These are phyloP conservation scores for Spea multiplicata DNA, from an alignment of 2,113 vertebrate species.

Conservation along the genomic window DNA sequence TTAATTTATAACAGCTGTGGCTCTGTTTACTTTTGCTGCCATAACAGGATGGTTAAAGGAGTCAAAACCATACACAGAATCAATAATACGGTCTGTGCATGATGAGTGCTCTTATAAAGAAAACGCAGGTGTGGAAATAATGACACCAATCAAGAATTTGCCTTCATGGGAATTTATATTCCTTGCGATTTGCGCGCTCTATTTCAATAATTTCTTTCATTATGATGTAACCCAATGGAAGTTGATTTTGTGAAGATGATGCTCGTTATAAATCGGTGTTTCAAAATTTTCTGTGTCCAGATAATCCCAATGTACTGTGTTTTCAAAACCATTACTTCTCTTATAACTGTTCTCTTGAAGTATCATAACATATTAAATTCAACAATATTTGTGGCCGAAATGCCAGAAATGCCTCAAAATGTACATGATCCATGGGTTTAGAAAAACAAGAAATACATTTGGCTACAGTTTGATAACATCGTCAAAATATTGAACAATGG, in stretches of 20 bases:
- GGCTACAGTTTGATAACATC: no score
- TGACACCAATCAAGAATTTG: constrained; percentile 27
- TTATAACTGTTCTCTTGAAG: no score
- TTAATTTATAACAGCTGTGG: constrained; percentile 26
- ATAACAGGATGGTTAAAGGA: constrained; percentile 20
- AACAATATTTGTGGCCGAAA: no score
- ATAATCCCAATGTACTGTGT: no score
- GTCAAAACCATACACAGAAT: constrained; percentile 19
- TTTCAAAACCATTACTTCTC: no score
- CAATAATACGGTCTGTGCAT: constrained; percentile 15
- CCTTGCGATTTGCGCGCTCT: constrained; percentile 17
- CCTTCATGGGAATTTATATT: constrained; percentile 33
- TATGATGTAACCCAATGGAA: constrained; percentile 27
- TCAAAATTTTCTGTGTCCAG: no score
- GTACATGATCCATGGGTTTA: no score
- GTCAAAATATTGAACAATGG: no score
- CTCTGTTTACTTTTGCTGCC: constrained; percentile 14
- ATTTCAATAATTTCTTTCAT: constrained; percentile 33
- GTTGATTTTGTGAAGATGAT: constrained; percentile 4
- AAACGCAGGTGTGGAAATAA: constrained; percentile 39
- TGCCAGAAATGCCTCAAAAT: no score
- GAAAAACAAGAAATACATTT: no score
- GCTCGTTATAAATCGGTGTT: no score
- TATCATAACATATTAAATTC: no score
- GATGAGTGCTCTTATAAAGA: constrained; percentile 20